Base-by-base conservation (phyloP, 1,140 invertebrate species). In the Zaprionus inermis region DNA sequence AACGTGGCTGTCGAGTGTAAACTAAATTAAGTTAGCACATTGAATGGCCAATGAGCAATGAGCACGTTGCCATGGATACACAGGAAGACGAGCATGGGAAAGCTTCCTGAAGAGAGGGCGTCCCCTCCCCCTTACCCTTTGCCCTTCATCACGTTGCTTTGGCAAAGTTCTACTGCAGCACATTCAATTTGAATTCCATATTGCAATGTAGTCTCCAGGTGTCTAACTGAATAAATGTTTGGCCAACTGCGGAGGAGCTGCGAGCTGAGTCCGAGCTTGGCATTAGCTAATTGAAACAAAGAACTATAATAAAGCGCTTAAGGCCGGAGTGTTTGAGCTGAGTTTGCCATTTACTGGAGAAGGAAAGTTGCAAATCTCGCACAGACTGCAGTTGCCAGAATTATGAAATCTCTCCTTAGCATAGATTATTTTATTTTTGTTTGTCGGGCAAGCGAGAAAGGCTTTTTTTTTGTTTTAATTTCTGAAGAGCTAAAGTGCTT, bases 1-100 rank as follows among this genome's bases (percentile, higher is more conserved):
- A 24, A 30, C 28, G 63, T 16, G 28, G 28, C 10, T 46, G 28
- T 49, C 61, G 72, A 72, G 67, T 68, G 68, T 76, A 58, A 76
- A 69, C 76, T 69, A 79, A 79, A 83, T 83, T 65, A 77, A 79
- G 76, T 82, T 83, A 72, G 76, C 58, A 54, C 61, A 71, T 63
- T 55, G 79, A 78, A 75, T 75, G 79, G 70, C 49, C 79, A 78
- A 81, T 74, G 79, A 71, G 66, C 58, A 72, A 38, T 65, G 67
- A 58, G 55, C 63, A 60, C 28, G 64, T 73, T 68, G 22, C 71
- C 56, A 61, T 56, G 65, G 49, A 36, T 20, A 72, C 44, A 28
- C 3, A 28, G 24, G 24, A 28, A 5, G 24, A 28, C 3, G 1
- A 28, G 24, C 1, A 28, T 3, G 24, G 3, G 24, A 5, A 28